Evolutionary conservation across 2,113 vertebrate genomes (phyloP), one percentile per base, ranked within the genome.

Genomic region (Hippopotamus amphibius): DNA sequence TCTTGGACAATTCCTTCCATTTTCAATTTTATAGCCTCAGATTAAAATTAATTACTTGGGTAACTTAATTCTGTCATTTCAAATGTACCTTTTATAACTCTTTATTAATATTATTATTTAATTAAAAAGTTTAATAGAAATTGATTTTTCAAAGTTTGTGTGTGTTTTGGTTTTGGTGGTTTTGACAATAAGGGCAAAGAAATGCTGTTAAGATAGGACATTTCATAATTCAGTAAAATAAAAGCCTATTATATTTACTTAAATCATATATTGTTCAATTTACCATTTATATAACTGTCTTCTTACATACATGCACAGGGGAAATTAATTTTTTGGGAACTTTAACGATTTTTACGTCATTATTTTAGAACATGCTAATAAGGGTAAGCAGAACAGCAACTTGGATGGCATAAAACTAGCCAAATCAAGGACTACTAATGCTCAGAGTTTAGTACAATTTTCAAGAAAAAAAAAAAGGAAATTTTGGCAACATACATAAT

Each of bases 1-100:
- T 76, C 76, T 15, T 68, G 22, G 13, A 46, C 14, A 46, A 19
- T 82, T 46, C 10, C 28, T 55, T 68, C 12, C 28, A 68, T 65
- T 88, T 92, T 89, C 10, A 79, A 66, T 92, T 93, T 66, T 88
- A 74, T 48, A 59, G 11, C 0, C 14, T 96, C 30, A 69, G 71
- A 71, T 59, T 77, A 88, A 71, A 90, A 43, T 21, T 57, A 80
- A 81, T 87, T 85, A 37, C 71, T 46, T 81, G 59, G 12, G 8
- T 15, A 55, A 24, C 11, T 43, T 66, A 14, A 8, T 46, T 7
- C 17, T 61, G 6, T 85, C 69, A 80, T 66, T 90, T 69, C 14
- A 59, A 33, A 61, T 85, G 41, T 81, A 72, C 57, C 7, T 12
- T 48, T 30, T 61, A 22, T 69, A 48, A 3, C 22, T 92, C 7